Conservation (phyloP, 1,140 invertebrate genomes). For the Lordiphosa mommai region DNA sequence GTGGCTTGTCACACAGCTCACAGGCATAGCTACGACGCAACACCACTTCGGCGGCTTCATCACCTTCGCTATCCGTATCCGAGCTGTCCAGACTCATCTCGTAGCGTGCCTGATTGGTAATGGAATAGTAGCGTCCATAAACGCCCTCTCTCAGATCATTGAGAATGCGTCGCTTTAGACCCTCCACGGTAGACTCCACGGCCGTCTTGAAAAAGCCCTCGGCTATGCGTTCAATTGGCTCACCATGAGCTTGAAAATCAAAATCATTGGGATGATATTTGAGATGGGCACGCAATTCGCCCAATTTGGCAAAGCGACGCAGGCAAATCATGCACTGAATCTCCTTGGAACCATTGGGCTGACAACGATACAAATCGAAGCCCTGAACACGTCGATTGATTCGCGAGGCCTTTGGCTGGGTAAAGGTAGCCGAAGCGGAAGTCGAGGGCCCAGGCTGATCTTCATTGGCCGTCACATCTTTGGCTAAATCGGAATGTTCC, state of each 20-base stretch:
- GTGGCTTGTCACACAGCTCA: conserved; percentile 42
- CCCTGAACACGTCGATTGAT: conserved; percentile 51
- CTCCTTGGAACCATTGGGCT: conserved; percentile 56
- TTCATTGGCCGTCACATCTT: conserved; percentile 22
- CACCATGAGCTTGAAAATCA: conserved; percentile 43
- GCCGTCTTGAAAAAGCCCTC: conserved; percentile 63
- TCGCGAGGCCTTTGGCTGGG: conserved; percentile 26
- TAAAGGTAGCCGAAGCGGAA: conserved; percentile 3
- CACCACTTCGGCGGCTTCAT: conserved; percentile 45
- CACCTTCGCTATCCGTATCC: conserved; percentile 58
- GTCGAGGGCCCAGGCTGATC: conserved; percentile 25
- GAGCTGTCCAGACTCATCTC: conserved; percentile 65
- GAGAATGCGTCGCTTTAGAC: conserved; percentile 42
- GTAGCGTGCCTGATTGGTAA: conserved; percentile 60
- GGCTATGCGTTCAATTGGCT: conserved; percentile 57
- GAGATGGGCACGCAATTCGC: conserved; percentile 48
- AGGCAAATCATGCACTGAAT: conserved; percentile 66
- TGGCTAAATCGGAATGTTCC: conserved; percentile 26
- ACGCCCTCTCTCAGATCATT: conserved; percentile 43
- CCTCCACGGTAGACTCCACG: conserved; percentile 47
- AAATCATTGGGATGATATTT: conserved; percentile 42
- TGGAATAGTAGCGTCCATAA: conserved; percentile 58
- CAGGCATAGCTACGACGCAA: conserved; percentile 48
- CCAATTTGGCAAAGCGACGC: conserved; percentile 39
- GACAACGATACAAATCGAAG: conserved; percentile 53